These are phyloP conservation scores for Passer domesticus DNA, from an alignment of 2,113 vertebrate genomes.

Conservation along the genomic window DNA sequence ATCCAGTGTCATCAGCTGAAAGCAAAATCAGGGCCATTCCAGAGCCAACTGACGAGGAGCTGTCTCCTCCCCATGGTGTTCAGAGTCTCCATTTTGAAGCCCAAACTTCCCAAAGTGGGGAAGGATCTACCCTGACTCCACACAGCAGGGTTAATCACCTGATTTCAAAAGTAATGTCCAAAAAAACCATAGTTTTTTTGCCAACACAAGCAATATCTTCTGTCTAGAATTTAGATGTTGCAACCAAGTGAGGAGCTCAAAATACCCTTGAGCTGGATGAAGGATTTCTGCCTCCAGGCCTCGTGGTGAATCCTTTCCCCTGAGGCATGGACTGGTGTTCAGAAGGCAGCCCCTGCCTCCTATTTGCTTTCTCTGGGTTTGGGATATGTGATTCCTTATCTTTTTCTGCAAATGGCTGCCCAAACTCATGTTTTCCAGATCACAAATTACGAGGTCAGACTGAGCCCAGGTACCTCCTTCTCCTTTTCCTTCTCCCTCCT, in stretches of 20 bases:
- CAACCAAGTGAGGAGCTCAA: not conserved
- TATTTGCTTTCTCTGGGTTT: not conserved
- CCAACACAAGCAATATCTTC: not conserved
- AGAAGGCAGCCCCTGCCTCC: not conserved
- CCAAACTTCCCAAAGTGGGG: not conserved
- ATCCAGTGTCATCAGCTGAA: not conserved
- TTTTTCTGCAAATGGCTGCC: not conserved
- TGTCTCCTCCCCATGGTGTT: not conserved
- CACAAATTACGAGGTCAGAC: not conserved
- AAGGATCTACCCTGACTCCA: not conserved
- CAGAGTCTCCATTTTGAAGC: not conserved
- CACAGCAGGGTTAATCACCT: not conserved
- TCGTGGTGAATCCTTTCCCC: not conserved
- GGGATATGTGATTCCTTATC: not conserved
- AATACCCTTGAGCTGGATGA: not conserved
- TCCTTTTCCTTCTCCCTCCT: not conserved
- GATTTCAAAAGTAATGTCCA: not conserved
- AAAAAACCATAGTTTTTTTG: not conserved
- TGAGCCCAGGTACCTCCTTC: not conserved
- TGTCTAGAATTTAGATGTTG: not conserved
- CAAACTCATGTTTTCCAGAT: not conserved
- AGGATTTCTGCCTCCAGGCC: not conserved
- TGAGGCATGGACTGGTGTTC: not conserved
- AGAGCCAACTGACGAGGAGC: not conserved
- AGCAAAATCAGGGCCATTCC: not conserved